Evolutionary conservation across 2,888 invertebrate genomes (phyloP), one percentile per base, ranked within the genome.

Genomic region (Spatulosminthurus flaviceps): DNA sequence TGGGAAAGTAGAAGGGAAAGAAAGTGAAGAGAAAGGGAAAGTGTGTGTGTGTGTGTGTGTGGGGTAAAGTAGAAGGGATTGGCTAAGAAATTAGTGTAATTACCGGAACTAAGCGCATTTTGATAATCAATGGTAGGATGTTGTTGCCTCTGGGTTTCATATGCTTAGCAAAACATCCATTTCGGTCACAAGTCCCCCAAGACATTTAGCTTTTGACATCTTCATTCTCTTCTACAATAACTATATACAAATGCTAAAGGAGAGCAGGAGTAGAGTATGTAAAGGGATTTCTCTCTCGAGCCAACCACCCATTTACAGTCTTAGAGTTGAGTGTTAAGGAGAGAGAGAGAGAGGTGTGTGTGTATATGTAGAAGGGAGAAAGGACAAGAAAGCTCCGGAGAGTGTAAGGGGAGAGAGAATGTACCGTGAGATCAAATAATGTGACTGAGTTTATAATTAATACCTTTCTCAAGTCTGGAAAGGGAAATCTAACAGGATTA

Each of bases 71-170:
- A 61, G 11, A 19, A 26, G 67, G 69, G 21, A 29, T 26, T 75
- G 75, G 64, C 41, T 43, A 67, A 19, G 51, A 67, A 67, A 76
- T 76, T 67, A 76, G 76, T 67, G 76, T 67, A 76, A 76, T 76
- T 76, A 76, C 76, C 43, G 76, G 66, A 76, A 76, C 67, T 76
- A 43, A 43, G 67, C 24, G n/a, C 69, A 43, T 76, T 76, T 41
- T n/a, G 43, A 43, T 42, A 67, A 41, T 67, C 67, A 42, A 76
- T 66, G 67, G 24, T 67, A 73, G 51, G 41, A 51, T 42, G 29
- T 28, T 28, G 60, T 28, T 41, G 7, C 19, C 41, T 41, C 70
- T 42, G 22, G 13, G 34, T 41, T 16, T 41, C 70, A 70, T 70
- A 70, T 70, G 69, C 19, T 29, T 9, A 29, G 11, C 69, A 29